Percentiles rank a stretch among this genome's conserved stretches.
Conservation (phyloP, 2,113 vertebrate species). For the Oreotrochilus melanogaster region DNA sequence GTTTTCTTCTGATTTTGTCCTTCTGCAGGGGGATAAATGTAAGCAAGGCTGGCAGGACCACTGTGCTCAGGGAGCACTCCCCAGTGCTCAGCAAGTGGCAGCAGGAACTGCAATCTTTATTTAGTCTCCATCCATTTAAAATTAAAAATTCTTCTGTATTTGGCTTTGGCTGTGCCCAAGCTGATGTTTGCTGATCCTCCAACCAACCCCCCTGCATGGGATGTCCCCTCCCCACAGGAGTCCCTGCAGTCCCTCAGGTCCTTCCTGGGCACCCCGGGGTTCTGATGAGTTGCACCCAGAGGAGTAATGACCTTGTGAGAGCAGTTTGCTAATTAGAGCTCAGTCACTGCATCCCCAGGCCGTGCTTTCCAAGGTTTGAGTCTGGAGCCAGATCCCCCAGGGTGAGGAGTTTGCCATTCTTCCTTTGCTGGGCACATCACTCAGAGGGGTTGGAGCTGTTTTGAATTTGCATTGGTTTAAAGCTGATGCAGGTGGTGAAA, state of each 20-base stretch:
- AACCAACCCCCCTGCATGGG: not conserved
- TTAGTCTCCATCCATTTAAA: not conserved
- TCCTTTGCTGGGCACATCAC: too few species aligned
- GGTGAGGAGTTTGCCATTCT: not conserved
- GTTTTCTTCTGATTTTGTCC: constrained; percentile 28
- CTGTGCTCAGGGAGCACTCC: not conserved
- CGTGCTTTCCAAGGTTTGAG: not conserved
- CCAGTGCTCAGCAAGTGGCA: not conserved
- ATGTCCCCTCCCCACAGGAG: not conserved
- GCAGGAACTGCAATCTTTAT: constrained; percentile 7
- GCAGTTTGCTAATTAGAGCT: not conserved
- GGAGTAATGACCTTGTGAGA: not conserved
- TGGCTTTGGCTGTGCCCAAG: not conserved
- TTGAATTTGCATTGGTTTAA: not conserved
- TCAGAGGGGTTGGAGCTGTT: too few species aligned
- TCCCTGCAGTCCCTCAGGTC: not conserved
- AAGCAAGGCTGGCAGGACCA: not conserved
- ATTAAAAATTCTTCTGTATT: not conserved
- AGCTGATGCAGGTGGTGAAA: not conserved
- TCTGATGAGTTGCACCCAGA: rapidly evolving
- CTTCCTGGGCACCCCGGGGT: not conserved
- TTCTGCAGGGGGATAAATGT: constrained; percentile 1
- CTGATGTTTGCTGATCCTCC: not conserved
- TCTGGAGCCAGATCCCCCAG: not conserved
- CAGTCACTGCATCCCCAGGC: not conserved